phyloP scores from a whole-genome alignment of 2,888 invertebrate genomes.

The Polyommatus iphigenia region DNA sequence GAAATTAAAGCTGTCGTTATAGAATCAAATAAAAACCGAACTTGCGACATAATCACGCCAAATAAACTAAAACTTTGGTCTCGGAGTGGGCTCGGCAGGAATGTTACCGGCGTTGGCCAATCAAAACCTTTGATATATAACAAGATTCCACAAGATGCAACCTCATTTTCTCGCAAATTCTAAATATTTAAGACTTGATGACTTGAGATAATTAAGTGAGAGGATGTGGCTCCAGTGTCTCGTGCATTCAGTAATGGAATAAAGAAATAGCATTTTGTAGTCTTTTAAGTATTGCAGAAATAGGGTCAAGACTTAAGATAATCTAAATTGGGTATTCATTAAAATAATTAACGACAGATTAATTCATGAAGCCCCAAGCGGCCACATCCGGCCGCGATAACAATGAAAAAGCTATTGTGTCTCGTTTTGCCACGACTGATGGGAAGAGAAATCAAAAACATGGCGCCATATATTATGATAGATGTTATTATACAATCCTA shows the following conservation, averaged over 20 bases:
- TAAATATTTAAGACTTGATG: conserved; percentile 20
- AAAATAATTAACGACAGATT: not conserved
- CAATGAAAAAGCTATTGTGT: too few species aligned
- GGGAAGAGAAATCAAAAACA: conserved; percentile 20
- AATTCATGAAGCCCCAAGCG: too few species aligned
- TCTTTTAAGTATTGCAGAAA: not conserved
- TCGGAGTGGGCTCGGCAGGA: conserved; percentile 2
- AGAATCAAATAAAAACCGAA: conserved; percentile 1
- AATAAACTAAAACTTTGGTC: not conserved
- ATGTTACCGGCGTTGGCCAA: conserved; percentile 20
- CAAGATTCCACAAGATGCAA: conserved; percentile 29
- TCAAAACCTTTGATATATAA: conserved; percentile 27
- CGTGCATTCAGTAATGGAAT: not conserved
- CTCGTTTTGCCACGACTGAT: too few species aligned
- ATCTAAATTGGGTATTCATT: not conserved
- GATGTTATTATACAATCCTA: not conserved
- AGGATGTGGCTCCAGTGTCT: not conserved
- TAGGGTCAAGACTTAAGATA: too few species aligned
- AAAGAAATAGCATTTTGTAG: not conserved
- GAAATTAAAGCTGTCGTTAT: not conserved
- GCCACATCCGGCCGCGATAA: too few species aligned
- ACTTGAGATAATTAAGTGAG: not conserved
- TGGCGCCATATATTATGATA: not conserved
- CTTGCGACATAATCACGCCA: conserved; percentile 16
- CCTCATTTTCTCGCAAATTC: conserved; percentile 9